Evolutionary conservation across 2,888 invertebrate species (phyloP), one percentile per base, ranked within the genome.

Genomic region (Cerceris ruficornis): DNA sequence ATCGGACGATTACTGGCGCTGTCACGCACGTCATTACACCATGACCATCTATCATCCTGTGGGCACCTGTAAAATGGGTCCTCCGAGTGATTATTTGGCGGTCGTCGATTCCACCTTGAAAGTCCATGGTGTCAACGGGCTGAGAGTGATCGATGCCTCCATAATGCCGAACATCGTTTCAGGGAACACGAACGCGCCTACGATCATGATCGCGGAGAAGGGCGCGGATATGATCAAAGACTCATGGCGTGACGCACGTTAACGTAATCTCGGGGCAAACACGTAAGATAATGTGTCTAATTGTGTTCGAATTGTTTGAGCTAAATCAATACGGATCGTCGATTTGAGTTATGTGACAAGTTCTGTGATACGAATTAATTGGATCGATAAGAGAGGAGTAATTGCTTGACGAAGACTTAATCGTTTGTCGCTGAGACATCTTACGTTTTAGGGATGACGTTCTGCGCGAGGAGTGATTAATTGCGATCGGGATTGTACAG

Each of bases 201-300:
- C 94, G 0, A 95, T 97, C 58, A 97, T 97, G 97, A 95, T 97
- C 57, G 97, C 95, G 0, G 97, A 97, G 89, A 97, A 96, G 87
- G 96, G 95, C 0, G 94, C 96, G 0, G 97, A 97, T 87, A 95
- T 97, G 94, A 96, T 97, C 82, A 96, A 96, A 89, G 94, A 95
- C 89, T 95, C 96, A 82, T 96, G 96, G 88, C 13, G 28, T 28
- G 17, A 17, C 57, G 57, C 7, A 13, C 7, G 7, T 13, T 17
- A 28, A 46, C 28, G 28, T 28, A 28, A 28, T 28, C 28, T 28
- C 28, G 4, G 28, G 28, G 4, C 28, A 28, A 28, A 28, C 28
- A 28, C 1, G 28, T 28, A 4, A 28, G 28, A 28, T 28, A 28
- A 28, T 28, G 4, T 28, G 28, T 28, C 28, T 28, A 28, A 28